Base-by-base conservation (phyloP, 2,113 vertebrate species). In the Tachuris rubrigastra region DNA sequence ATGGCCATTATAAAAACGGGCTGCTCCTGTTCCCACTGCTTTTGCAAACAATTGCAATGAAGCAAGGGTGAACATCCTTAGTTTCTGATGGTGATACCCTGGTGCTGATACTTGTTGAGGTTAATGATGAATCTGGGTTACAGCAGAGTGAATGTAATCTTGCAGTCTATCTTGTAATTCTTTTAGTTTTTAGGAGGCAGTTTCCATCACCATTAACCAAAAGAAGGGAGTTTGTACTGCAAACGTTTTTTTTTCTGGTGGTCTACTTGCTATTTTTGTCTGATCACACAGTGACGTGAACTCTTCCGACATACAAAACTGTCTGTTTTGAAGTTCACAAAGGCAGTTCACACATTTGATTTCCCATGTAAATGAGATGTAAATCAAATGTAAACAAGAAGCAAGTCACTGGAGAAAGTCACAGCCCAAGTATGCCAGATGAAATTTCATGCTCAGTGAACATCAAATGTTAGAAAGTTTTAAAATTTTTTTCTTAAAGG, bases 391-490 rank as follows among this genome's bases (percentile, higher is more conserved):
- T 65, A 83, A 83, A 78, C 42, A 77, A 95, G 62, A 60, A 86
- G 83, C 27, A 93, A 96, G 56, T 84, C 66, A 74, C 33, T 58
- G 50, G 46, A 91, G 84, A 86, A 87, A 95, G 39, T 74, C 46
- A 79, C 4, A 35, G 71, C 67, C 89, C 85, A 58, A 93, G 63
- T 63, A 86, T 27, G 60, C 85, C 30, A 55, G 25, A 53, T 66
- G 59, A 90, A 96, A 94, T 91, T 92, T 90, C 75, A 78, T 15
- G 44, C 88, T 84, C 59, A 66, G 50, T 85, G 85, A 94, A 50
- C 62, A 80, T 42, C 56, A 83, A 93, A 71, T 73, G 39, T 69
- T 53, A 93, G 74, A 62, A 98, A 91, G 80, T 87, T 97, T 92
- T 92, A 24, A 28, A 31, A 13, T 41, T 49, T 19, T 7, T 46